A percentile compares a stretch with the other conserved stretches of the same genome.
These are phyloP conservation scores for Macrosiphum euphorbiae DNA, from an alignment of 2,888 invertebrate genomes.

Conservation along the genomic window DNA sequence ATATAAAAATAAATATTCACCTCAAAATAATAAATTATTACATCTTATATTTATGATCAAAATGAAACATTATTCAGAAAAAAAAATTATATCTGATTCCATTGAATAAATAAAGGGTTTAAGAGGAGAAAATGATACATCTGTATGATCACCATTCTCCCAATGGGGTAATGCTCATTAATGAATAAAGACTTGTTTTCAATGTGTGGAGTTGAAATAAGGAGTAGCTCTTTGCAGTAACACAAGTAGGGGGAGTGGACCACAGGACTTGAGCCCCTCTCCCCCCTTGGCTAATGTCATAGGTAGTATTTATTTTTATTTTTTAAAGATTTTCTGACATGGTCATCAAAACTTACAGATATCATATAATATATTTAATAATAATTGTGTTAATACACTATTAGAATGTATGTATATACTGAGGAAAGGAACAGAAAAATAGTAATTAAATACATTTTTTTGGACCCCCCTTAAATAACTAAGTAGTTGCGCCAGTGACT, in stretches of 20 bases:
- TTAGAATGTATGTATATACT: too few relatives aligned
- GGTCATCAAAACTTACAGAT: too few relatives aligned
- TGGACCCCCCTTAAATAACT: too few relatives aligned
- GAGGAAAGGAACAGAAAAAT: too few relatives aligned
- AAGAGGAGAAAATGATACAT: slow-evolving; percentile 52
- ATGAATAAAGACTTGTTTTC: slow-evolving; percentile 26
- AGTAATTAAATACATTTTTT: too few relatives aligned
- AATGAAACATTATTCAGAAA: slow-evolving; percentile 60
- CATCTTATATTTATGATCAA: slow-evolving; percentile 39
- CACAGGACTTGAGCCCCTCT: too few relatives aligned
- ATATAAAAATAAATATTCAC: background rate
- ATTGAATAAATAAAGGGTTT: slow-evolving; percentile 53
- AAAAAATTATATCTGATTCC: slow-evolving; percentile 46
- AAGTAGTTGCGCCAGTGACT: background rate
- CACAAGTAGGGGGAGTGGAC: too few relatives aligned
- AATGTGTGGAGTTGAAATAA: slow-evolving; percentile 70
- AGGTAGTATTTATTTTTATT: too few relatives aligned
- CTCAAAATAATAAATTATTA: slow-evolving; percentile 62
- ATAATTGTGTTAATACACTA: too few relatives aligned
- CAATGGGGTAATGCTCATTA: slow-evolving; percentile 46
- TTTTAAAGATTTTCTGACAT: too few relatives aligned
- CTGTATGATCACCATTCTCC: slow-evolving; percentile 55
- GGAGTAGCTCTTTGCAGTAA: slow-evolving; percentile 67
- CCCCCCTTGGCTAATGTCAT: too few relatives aligned
- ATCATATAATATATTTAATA: too few relatives aligned